Conservation (phyloP, 2,797 vertebrate genomes). For the Myotis pilosus region DNA sequence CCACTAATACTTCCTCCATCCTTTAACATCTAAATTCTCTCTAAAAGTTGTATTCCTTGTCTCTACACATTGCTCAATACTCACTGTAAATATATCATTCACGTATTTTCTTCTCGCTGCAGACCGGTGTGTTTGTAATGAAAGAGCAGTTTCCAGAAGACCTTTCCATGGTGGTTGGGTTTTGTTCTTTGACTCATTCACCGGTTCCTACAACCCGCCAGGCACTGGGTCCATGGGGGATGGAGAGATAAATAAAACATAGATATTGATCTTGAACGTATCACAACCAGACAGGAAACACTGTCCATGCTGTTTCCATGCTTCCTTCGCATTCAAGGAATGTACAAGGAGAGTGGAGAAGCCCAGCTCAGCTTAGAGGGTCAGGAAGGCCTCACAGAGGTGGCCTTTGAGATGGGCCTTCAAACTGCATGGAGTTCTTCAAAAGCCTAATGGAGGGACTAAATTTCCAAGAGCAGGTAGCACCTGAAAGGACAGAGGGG, state of each 20-base stretch:
- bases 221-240: neutral
- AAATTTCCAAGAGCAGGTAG: neutral
- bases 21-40: neutral
- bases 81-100: neutral
- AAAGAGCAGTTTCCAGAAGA: neutral
- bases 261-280: neutral
- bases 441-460: neutral
- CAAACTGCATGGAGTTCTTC: neutral
- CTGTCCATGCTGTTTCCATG: neutral
- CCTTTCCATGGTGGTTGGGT: neutral
- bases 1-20: neutral
- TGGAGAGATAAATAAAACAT: constrained; percentile 15
- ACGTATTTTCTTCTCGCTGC: neutral
- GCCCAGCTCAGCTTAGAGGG: neutral
- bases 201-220: neutral
- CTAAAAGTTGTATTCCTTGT: neutral
- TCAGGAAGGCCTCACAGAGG: neutral
- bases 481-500: neutral
- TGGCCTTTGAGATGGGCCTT: neutral
- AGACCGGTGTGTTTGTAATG: neutral
- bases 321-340: constrained; percentile 13
- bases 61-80: neutral
- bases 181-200: neutral
- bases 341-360: neutral
- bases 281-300: neutral